These are phyloP conservation scores for Acrobasis repandana DNA, from an alignment of 2,888 invertebrate genomes.

Conservation along the genomic window DNA sequence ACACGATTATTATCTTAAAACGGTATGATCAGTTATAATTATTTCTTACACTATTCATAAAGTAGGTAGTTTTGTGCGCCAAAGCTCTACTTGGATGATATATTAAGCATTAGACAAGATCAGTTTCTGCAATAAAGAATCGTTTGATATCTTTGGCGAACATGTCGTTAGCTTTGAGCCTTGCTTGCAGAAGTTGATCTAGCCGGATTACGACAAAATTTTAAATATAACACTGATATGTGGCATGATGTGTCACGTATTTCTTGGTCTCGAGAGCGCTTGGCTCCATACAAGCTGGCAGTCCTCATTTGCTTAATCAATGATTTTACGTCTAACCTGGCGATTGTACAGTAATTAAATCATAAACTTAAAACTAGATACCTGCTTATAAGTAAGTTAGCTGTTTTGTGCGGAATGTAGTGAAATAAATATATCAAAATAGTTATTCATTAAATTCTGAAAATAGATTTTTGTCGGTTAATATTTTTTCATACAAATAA, in stretches of 20 bases:
- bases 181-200: slow-evolving; percentile 48
- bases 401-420: slow-evolving; percentile 40
- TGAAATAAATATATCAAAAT: slow-evolving; percentile 44
- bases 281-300: slow-evolving; percentile 45
- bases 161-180: background rate
- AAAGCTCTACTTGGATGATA: slow-evolving; percentile 75
- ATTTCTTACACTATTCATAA: slow-evolving; percentile 69
- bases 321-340: slow-evolving; percentile 32
- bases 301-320: slow-evolving; percentile 39
- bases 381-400: slow-evolving; percentile 28
- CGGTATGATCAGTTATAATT: slow-evolving; percentile 70
- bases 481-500: slow-evolving; percentile 2
- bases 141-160: slow-evolving; percentile 19
- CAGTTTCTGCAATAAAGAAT: slow-evolving; percentile 31
- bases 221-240: slow-evolving; percentile 73
- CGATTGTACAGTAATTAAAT: slow-evolving; percentile 22
- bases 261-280: slow-evolving; percentile 65
- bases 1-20: slow-evolving; percentile 76
- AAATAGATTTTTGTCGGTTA: slow-evolving; percentile 37
- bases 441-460: slow-evolving; percentile 42
- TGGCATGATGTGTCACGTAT: slow-evolving; percentile 78
- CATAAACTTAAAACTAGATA: slow-evolving; percentile 25
- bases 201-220: slow-evolving; percentile 48
- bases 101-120: slow-evolving; percentile 51
- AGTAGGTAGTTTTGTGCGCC: slow-evolving; percentile 72